Conservation (phyloP, 1,140 invertebrate genomes). For the Drosophila simulans region DNA sequence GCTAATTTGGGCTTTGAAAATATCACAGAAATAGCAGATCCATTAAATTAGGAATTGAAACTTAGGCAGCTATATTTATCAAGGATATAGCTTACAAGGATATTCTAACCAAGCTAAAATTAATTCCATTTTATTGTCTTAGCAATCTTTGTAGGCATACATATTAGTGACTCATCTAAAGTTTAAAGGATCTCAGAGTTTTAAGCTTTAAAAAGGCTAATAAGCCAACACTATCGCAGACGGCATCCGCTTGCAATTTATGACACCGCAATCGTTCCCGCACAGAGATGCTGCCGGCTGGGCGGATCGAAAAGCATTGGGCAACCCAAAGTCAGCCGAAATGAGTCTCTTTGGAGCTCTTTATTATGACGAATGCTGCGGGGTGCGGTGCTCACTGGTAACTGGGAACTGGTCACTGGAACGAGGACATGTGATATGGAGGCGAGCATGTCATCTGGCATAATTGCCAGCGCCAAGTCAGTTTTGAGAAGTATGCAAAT, state of each 20-base stretch:
- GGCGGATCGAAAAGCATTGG: conserved; percentile 59
- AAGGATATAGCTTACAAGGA: not conserved
- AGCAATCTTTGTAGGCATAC: not conserved
- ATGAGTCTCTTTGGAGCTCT: conserved; percentile 75
- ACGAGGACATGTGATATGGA: conserved; percentile 35
- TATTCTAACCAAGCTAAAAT: not conserved
- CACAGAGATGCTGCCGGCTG: conserved; percentile 53
- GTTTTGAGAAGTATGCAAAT: conserved; percentile 39
- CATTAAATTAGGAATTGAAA: not conserved
- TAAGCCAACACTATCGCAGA: conserved; percentile 4
- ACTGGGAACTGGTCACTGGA: conserved; percentile 18
- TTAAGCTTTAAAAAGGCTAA: not conserved
- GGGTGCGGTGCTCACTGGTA: conserved; percentile 3
- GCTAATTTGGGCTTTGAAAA: not conserved
- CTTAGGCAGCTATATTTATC: no score
- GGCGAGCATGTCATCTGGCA: conserved; percentile 35
- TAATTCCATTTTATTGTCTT: not conserved
- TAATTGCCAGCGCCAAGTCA: conserved; percentile 33
- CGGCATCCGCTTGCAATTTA: conserved; percentile 75
- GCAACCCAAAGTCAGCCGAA: conserved; percentile 56
- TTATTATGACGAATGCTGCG: conserved; percentile 72
- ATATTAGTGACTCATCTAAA: not conserved
- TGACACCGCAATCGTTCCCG: conserved; percentile 62
- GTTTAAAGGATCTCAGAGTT: no score
- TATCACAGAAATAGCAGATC: not conserved